These are phyloP conservation scores for Pedicia rivosa DNA, from an alignment of 2,888 invertebrate genomes.

Conservation along the genomic window DNA sequence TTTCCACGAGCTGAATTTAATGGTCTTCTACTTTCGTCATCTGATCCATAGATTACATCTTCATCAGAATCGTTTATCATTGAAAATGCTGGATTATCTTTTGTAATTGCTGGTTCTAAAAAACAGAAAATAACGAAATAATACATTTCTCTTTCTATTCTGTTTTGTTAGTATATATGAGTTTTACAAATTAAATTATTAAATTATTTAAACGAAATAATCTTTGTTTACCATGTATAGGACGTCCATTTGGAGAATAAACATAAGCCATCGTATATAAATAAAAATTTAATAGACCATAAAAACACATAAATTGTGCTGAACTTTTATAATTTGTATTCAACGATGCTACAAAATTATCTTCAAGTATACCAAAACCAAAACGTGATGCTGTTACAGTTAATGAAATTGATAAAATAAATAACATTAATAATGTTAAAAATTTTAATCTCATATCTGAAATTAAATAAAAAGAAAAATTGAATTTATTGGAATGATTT, in stretches of 20 bases:
- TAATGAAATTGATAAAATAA: conserved; percentile 59
- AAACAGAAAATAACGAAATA: conserved; percentile 15
- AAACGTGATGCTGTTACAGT: conserved; percentile 67
- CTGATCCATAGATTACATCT: conserved; percentile 87
- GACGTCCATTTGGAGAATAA: conserved; percentile 72
- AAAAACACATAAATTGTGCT: conserved; percentile 90
- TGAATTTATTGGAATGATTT: background rate
- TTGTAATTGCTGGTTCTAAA: conserved; percentile 77
- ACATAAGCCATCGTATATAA: conserved; percentile 88
- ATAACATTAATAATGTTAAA: conserved; percentile 67
- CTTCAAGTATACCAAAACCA: conserved; percentile 79
- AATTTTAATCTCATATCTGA: conserved; percentile 84
- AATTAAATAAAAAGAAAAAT: conserved; percentile 23
- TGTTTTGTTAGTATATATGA: background rate
- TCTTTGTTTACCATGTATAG: conserved; percentile 56
- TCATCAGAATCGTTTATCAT: conserved; percentile 98
- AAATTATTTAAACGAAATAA: conserved; percentile 3
- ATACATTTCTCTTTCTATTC: background rate
- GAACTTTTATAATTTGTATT: conserved; percentile 80
- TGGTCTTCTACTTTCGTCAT: conserved; percentile 71
- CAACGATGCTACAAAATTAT: conserved; percentile 83
- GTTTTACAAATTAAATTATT: background rate
- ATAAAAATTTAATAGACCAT: conserved; percentile 87
- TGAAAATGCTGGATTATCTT: conserved; percentile 94
- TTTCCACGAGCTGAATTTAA: conserved; percentile 47